Evolutionary conservation across 1,140 invertebrate species (phyloP), one percentile per base, ranked within the genome.

Genomic region (Megalopta genalis): DNA sequence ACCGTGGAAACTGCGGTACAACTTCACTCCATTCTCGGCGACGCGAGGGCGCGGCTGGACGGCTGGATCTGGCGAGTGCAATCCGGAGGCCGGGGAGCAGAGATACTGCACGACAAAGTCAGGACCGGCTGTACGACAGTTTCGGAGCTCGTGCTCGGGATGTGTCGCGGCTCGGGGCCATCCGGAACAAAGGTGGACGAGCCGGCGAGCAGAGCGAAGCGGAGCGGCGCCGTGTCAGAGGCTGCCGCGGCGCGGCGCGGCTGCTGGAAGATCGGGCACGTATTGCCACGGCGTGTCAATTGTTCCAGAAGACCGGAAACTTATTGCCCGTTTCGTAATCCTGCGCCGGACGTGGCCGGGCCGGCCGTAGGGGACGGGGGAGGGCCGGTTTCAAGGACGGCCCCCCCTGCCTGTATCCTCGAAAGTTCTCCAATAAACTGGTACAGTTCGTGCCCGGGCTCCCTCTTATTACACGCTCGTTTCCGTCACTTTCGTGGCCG

Each of bases 291-390:
- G 74, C 75, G 87, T 86, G 84, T 86, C 81, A 83, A 89, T 87
- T 88, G 88, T 89, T 86, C 80, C 77, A 52, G 77, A 87, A 88
- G 78, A 83, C 72, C 76, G 78, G 81, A 80, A 86, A 88, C 83
- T 87, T 82, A 77, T 65, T 64, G 63, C 66, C 65, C 52, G 77
- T 76, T 57, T 65, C 66, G 72, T 83, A 83, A 86, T 86, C 85
- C 84, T 69, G 80, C 67, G 39, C 57, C 42, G 57, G 32, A 85
- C 70, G 66, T 59, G 73, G 68, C 59, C 12, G 60, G 73, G n/a
- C 52, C 14, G 60, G 16, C n/a, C n/a, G n/a, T n/a, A n/a, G n/a
- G n/a, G n/a, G n/a, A n/a, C n/a, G n/a, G n/a, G n/a, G 12, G 27
- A 57, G 23, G 62, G 57, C 69, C 32, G 42, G 76, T 68, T 80